Evolutionary conservation across 1,140 invertebrate genomes (phyloP).

Genomic region (Lycorma delicatula): DNA sequence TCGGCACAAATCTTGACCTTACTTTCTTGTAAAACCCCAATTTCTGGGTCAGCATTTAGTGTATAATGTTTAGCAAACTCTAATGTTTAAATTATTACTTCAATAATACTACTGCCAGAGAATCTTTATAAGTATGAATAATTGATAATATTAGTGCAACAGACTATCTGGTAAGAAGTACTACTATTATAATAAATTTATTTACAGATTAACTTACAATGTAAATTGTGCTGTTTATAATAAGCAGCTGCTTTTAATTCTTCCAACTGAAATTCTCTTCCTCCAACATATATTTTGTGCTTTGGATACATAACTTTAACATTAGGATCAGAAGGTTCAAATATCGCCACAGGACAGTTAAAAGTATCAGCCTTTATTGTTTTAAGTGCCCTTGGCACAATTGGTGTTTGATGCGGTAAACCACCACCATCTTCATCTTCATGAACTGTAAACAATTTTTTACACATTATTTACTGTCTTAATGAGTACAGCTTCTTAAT

Average conservation of each 20-base stretch:
- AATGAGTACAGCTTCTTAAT: no score
- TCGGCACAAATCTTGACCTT: no score
- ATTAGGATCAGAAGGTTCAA: slow-evolving; percentile 36
- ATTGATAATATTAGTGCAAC: no score
- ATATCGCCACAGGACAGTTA: slow-evolving; percentile 30
- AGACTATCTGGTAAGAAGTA: no score
- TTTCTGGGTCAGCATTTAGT: no score
- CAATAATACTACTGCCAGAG: no score
- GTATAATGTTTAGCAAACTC: no score
- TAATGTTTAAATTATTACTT: no score
- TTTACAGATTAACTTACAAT: slow-evolving; percentile 15
- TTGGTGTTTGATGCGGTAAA: background rate
- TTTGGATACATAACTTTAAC: slow-evolving; percentile 24
- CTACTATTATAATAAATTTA: no score
- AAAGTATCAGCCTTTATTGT: slow-evolving; percentile 20
- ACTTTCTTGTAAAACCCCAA: no score
- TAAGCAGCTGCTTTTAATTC: slow-evolving; percentile 40
- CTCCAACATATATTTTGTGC: slow-evolving; percentile 38
- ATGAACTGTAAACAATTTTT: background rate
- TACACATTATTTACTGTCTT: no score
- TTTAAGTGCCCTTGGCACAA: slow-evolving; percentile 23
- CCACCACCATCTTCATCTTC: slow-evolving; percentile 3
- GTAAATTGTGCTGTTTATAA: slow-evolving; percentile 16
- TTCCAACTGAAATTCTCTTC: slow-evolving; percentile 46
- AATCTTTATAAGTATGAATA: no score